Percentiles rank a stretch among this genome's conserved stretches.
Evolutionary conservation across 1,140 invertebrate species (phyloP).

Genomic region (Pemphigus obesinymphae): DNA sequence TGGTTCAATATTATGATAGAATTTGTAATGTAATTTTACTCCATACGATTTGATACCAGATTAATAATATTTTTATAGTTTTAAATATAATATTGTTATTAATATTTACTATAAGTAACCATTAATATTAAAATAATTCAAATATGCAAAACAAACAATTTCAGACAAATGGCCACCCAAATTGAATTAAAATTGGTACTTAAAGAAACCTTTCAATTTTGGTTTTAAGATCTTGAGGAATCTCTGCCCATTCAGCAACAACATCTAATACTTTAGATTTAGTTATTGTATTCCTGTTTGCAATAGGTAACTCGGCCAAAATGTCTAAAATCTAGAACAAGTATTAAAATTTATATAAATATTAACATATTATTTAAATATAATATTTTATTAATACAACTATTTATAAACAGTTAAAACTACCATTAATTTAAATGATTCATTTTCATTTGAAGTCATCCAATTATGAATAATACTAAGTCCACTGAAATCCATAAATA

Average conservation of each 20-base stretch:
- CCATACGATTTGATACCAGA: too few species aligned
- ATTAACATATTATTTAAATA: too few species aligned
- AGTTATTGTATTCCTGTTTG: conserved; percentile 86
- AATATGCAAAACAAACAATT: not conserved
- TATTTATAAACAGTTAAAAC: not conserved
- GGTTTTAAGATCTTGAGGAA: conserved; percentile 11
- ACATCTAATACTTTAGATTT: conserved; percentile 83
- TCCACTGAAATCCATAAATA: conserved; percentile 94
- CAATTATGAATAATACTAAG: conserved; percentile 84
- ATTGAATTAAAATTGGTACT: not conserved
- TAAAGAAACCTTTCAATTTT: conserved; percentile 33
- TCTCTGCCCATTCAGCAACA: conserved; percentile 72
- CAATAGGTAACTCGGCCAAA: conserved; percentile 76
- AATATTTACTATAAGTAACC: too few species aligned
- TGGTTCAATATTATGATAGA: too few species aligned
- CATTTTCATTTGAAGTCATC: conserved; percentile 56
- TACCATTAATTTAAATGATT: conserved; percentile 30
- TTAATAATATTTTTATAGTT: too few species aligned
- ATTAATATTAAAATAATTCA: too few species aligned
- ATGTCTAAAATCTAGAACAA: conserved; percentile 74
- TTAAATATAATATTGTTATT: too few species aligned
- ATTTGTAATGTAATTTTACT: too few species aligned
- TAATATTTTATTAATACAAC: too few species aligned
- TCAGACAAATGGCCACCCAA: not conserved
- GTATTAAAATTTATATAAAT: conserved; percentile 26